Evolutionary conservation across 2,797 vertebrate species (phyloP), one percentile per base, ranked within the genome.

Genomic region (Manis javanica): DNA sequence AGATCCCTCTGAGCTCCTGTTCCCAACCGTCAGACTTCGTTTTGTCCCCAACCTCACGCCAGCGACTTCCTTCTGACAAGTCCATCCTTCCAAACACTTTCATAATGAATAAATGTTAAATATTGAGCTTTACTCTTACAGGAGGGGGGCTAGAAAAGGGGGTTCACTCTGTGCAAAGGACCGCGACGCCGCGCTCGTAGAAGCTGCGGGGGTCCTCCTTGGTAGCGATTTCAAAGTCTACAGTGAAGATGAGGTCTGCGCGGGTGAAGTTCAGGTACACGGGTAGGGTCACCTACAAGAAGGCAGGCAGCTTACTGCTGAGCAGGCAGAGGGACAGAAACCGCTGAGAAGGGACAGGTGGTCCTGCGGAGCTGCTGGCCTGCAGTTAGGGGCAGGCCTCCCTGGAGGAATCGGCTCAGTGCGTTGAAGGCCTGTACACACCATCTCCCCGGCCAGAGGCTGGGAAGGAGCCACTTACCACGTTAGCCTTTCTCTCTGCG

Each of bases 231-330:
- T 99, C 99, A 0, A 99, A 99, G 98, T 99, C 99, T 11, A 99
- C 99, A 0, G 99, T 99, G 98, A 99, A 99, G 98, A 99, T 99
- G 66, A 99, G 99, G 97, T 99, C 99, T 0, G 99, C 99, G 24
- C 99, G 99, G 63, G 99, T 99, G 98, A 99, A 99, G 98, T 99
- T 99, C 98, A 99, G 99, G 97, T 99, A 99, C 95, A 99, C 99
- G 0, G 99, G 99, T 31, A 99, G 97, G n/a, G 99, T 99, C 87
- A 99, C 99, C 99, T 99, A 96, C 13, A 39, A 64, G 24, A 93
- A 93, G 84, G 19, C 68, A 46, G 2, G 0, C 46, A 0, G 16
- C 55, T 55, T 3, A 21, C 1, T 11, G 31, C 72, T 6, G 5
- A 31, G 21, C 19, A 2, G 19, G 74, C 26, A 23, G 46, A 75